These are phyloP conservation scores for Drosophila kambysellisi DNA, from an alignment of 2,888 invertebrate genomes.

Conservation along the genomic window DNA sequence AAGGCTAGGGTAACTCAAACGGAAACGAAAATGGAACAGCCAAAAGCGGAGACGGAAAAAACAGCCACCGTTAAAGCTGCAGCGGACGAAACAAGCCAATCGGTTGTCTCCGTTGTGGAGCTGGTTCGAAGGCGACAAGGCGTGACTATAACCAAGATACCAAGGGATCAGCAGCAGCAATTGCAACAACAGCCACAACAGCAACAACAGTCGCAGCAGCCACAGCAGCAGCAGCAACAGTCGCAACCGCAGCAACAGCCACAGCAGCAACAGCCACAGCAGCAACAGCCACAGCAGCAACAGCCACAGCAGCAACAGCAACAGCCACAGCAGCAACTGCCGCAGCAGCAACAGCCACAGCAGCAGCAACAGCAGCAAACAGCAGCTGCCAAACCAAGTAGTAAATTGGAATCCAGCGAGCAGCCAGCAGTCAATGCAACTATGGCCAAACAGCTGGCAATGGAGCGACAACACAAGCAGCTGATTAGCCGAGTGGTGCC, in stretches of 20 bases:
- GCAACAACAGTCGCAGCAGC: not conserved
- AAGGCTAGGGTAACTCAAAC: not conserved
- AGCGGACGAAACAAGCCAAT: conserved; percentile 15
- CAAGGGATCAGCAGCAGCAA: conserved; percentile 36
- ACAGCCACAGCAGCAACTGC: not conserved
- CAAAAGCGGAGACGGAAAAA: not conserved
- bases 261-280: not conserved
- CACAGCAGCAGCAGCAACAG: not conserved
- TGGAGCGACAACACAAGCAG: conserved; percentile 68
- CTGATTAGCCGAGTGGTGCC: conserved; percentile 76
- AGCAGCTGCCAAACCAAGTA: not conserved
- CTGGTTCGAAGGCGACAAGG: conserved; percentile 77
- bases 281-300: not conserved
- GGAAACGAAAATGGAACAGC: not conserved
- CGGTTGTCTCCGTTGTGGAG: conserved; percentile 67
- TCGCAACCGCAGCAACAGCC: not conserved
- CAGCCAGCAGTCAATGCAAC: conserved; percentile 9
- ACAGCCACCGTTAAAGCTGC: not conserved
- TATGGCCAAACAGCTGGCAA: conserved; percentile 40
- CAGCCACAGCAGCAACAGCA: not conserved
- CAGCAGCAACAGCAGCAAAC: not conserved
- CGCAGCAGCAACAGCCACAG: not conserved
- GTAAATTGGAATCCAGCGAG: conserved; percentile 25
- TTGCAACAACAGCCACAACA: not conserved
- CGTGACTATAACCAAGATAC: conserved; percentile 82